Conservation (phyloP, 2,113 vertebrate species). For the Perognathus longimembris region DNA sequence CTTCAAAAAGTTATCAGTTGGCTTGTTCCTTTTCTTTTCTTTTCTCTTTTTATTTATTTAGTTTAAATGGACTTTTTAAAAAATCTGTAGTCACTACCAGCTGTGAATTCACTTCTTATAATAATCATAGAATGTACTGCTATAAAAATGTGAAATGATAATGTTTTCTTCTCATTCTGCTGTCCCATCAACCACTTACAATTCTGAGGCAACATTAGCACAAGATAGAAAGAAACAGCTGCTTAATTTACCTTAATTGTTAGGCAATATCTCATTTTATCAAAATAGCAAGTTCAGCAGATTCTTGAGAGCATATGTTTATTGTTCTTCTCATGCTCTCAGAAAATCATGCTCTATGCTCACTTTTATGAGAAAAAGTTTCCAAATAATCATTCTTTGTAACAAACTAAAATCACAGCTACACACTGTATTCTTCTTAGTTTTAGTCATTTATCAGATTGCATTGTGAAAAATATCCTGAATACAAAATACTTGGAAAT, state of each 20-base stretch:
- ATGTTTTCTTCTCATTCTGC: conserved; percentile 78
- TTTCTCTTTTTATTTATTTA: conserved; percentile 70
- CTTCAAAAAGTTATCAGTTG: not conserved
- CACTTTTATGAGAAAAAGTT: conserved; percentile 59
- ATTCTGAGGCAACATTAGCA: conserved; percentile 82
- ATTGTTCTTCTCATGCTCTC: conserved; percentile 56
- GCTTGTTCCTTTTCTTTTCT: not conserved
- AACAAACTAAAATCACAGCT: conserved; percentile 12
- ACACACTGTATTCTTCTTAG: conserved; percentile 43
- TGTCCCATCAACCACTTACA: conserved; percentile 78
- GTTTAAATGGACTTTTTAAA: conserved; percentile 69
- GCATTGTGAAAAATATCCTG: not conserved
- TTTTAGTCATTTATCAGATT: conserved; percentile 48
- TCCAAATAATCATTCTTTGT: conserved; percentile 56
- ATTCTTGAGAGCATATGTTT: conserved; percentile 72
- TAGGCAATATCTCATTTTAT: conserved; percentile 83
- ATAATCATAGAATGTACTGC: conserved; percentile 82
- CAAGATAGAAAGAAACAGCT: conserved; percentile 84
- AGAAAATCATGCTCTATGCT: conserved; percentile 55
- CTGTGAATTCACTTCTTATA: conserved; percentile 80
- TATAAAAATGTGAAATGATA: conserved; percentile 73
- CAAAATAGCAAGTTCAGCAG: conserved; percentile 80
- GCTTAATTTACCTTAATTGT: conserved; percentile 88
- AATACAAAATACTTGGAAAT: conserved; percentile 52
- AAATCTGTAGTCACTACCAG: conserved; percentile 76